Conservation (phyloP, 2,888 invertebrate genomes). For the Polydrusus pterygomalis region DNA sequence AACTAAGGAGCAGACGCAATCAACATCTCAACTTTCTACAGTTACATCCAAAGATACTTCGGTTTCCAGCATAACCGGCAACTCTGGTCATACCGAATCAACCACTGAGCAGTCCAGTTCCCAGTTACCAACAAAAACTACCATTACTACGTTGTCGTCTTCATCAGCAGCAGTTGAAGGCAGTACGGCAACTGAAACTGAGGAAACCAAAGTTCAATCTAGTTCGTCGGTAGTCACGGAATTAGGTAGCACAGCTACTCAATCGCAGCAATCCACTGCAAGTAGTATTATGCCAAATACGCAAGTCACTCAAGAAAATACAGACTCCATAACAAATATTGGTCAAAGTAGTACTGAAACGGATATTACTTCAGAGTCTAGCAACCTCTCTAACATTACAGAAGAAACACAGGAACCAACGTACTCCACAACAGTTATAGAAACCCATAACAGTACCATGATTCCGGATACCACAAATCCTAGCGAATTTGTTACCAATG, state of each 20-base stretch:
- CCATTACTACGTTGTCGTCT: neutral
- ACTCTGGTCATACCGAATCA: slow-evolving; percentile 1
- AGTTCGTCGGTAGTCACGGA: neutral
- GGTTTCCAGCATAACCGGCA: neutral
- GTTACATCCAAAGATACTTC: neutral
- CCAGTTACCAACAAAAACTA: neutral
- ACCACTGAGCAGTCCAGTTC: neutral
- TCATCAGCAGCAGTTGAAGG: neutral
- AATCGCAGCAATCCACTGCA: neutral
- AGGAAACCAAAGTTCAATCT: neutral
- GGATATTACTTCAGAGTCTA: too few species aligned
- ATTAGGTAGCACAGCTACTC: neutral
- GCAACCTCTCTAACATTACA: too few species aligned
- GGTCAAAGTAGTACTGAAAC: too few species aligned
- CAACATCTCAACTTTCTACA: too few species aligned
- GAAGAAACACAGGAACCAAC: too few species aligned
- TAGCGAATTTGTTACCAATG: too few species aligned
- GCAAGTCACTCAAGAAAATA: too few species aligned
- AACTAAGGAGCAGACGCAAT: too few species aligned
- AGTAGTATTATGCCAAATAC: neutral
- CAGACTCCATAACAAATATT: too few species aligned
- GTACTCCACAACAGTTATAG: too few species aligned
- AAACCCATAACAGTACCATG: too few species aligned
- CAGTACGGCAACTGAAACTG: slow-evolving; percentile 6
- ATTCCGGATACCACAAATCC: too few species aligned